Evolutionary conservation across 2,797 vertebrate species (phyloP).

Genomic region (Malacoraja senta): DNA sequence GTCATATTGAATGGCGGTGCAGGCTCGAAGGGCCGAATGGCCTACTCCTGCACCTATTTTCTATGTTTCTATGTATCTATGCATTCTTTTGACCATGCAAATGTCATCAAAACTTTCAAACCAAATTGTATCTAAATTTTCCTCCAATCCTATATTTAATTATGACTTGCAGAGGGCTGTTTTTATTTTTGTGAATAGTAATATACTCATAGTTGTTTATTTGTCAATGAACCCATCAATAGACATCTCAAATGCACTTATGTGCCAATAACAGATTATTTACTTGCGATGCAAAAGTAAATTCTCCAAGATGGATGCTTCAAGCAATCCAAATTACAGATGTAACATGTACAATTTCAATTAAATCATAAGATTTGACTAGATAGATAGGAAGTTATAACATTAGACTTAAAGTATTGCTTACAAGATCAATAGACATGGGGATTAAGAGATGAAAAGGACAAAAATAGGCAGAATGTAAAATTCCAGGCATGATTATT

Average conservation of each 20-base stretch:
- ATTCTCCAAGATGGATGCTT: not conserved
- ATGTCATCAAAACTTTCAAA: not conserved
- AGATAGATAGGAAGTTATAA: not conserved
- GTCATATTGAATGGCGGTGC: too few species aligned
- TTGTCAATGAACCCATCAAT: not conserved
- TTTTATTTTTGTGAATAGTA: constrained; percentile 8
- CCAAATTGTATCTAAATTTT: not conserved
- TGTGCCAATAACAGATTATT: not conserved
- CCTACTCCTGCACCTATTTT: too few species aligned
- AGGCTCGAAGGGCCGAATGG: too few species aligned
- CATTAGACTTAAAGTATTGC: not conserved
- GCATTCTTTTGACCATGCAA: not conserved
- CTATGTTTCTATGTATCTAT: too few species aligned
- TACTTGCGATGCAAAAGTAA: not conserved
- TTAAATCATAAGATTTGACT: not conserved
- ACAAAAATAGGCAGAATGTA: not conserved
- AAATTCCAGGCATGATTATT: not conserved
- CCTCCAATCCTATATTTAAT: not conserved
- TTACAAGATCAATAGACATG: not conserved
- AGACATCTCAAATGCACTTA: not conserved
- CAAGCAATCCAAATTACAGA: not conserved
- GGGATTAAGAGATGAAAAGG: not conserved
- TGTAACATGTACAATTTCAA: not conserved
- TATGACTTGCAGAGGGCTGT: not conserved
- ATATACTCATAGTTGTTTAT: not conserved